Evolutionary conservation across 2,113 vertebrate genomes (phyloP).

Genomic region (Stomatorhinus ivindoensis): DNA sequence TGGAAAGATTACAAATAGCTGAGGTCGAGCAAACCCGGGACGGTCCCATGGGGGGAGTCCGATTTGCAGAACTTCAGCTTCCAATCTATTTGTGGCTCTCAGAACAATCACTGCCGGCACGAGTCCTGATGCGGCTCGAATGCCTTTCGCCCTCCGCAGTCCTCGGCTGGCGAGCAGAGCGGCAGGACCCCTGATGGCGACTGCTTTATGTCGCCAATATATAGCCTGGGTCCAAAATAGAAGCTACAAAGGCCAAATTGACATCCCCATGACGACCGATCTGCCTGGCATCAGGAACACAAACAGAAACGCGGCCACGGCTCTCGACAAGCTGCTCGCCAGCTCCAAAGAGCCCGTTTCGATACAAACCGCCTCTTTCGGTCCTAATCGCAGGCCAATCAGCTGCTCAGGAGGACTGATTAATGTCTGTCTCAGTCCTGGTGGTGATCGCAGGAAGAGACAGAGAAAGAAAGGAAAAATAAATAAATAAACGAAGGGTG

Average conservation of each 20-base stretch:
- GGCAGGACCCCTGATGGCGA: not conserved
- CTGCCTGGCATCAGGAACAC: not conserved
- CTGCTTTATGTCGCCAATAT: not conserved
- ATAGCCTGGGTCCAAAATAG: not conserved
- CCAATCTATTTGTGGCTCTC: slow-evolving; percentile 5
- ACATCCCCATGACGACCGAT: not conserved
- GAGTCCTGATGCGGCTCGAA: not conserved
- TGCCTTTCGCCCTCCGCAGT: not conserved
- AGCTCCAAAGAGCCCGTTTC: not conserved
- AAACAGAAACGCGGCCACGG: not conserved
- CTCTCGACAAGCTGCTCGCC: not conserved
- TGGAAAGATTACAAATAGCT: slow-evolving; percentile 2
- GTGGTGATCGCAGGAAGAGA: not conserved
- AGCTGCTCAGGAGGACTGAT: not conserved
- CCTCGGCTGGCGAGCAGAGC: not conserved
- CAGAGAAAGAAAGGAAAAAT: not conserved
- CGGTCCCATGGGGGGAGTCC: not conserved
- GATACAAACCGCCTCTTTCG: not conserved
- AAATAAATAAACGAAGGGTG: not conserved
- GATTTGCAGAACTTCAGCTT: not conserved
- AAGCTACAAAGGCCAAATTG: not conserved
- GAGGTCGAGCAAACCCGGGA: not conserved
- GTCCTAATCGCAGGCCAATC: not conserved
- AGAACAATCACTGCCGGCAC: not conserved
- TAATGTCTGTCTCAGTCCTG: not conserved